Evolutionary conservation across 2,888 invertebrate species (phyloP), one percentile per base, ranked within the genome.

Genomic region (Cyclophora punctaria): DNA sequence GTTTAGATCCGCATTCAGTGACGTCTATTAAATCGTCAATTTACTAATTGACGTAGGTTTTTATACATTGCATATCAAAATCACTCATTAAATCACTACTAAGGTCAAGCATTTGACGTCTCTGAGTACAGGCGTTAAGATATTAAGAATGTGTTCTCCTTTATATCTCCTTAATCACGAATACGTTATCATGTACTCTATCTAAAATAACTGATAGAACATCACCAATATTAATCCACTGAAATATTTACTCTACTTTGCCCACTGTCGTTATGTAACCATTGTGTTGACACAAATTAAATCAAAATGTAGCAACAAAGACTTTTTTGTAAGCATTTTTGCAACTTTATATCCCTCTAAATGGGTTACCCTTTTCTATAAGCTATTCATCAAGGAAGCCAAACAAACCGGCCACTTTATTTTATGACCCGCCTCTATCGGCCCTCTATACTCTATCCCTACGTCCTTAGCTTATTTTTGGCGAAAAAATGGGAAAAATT

Each of bases 401-500:
- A 61, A 61, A 61, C 60, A 61, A 58, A 57, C 53, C 53, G 51
- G 53, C 47, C 53, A 56, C 55, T 63, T 61, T 59, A 61, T 63
- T 59, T 60, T 56, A 61, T 57, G 61, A 57, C 58, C 50, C 5
- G 45, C 57, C 53, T 46, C 52, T 54, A 54, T 51, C 51, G 44
- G 46, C 37, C 37, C 37, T 5, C 5, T 37, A 37, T 37, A 5
- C 37, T 5, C 37, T 37, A 53, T 37, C 37, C 37, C 37, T 37
- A 53, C 48, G 51, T 50, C 50, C 48, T 45, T 49, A 46, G 51
- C 50, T 20, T 52, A 49, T 54, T 62, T 78, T 82, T 75, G 67
- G 69, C 74, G 63, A 68, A 75, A 80, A 80, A 84, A 78, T 73
- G 72, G 73, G 73, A 76, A 78, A 37, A 75, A 72, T 69, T 73